Evolutionary conservation across 2,797 vertebrate species (phyloP), one percentile per base, ranked within the genome.

Genomic region (Gorsachius magnificus): DNA sequence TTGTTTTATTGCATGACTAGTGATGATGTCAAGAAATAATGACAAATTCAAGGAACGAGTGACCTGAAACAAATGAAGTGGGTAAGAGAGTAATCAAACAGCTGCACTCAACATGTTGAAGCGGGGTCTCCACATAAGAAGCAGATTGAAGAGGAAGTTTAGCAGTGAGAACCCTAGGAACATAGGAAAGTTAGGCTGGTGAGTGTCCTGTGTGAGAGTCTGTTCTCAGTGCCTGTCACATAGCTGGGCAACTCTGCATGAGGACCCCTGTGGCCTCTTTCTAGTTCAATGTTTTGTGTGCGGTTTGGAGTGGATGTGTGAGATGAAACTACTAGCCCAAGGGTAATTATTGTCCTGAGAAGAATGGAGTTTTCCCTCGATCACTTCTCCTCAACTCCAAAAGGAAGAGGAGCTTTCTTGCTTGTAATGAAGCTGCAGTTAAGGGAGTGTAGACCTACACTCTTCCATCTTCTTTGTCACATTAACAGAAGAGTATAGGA

Each of bases 201-300:
- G 35, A 36, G 22, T 15, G 16, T 84, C 53, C n/a, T 82, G 1
- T 0, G 0, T 41, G 66, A 60, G 15, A 5, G 3, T 82, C 28
- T 66, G 19, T 76, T 79, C 48, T 93, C 10, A 10, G 13, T 61
- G 26, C 22, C 12, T 13, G 1, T 45, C 71, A 11, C 5, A 1
- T 16, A 63, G 43, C 22, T 61, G n/a, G 33, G 13, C 56, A 16
- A 5, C n/a, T 72, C 41, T 76, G 29, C 48, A 48, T 58, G 31
- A 72, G 70, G 20, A 84, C 11, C 16, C 16, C 16, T 38, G 35
- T 56, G 13, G 28, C 75, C 10, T 82, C 50, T 65, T 64, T 63
- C 43, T 66, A n/a, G 16, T 58, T 70, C 8, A 10, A 0, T 60
- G 29, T 56, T 83, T 56, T 66, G 7, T 77, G 7, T 56, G 22